Conservation (phyloP, 2,888 invertebrate genomes). For the Protophormia terraenovae region DNA sequence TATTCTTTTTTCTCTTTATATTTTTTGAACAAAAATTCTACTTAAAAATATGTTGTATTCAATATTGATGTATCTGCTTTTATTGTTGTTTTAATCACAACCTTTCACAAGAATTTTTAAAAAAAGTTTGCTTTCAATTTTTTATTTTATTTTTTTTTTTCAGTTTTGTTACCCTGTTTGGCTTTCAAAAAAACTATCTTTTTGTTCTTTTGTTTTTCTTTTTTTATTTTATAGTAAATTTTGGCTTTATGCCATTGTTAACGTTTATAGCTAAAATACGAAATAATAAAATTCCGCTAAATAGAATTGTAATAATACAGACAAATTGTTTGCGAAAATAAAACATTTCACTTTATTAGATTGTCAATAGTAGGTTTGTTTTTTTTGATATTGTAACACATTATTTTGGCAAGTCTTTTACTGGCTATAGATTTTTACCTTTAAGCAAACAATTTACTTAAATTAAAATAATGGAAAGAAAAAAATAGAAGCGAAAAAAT, state of each 20-base stretch:
- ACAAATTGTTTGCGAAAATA: no score
- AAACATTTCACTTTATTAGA: constrained; percentile 64
- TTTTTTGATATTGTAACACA: constrained; percentile 72
- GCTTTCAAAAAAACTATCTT: constrained; percentile 26
- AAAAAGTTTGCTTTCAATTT: not conserved
- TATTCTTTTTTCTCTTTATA: not conserved
- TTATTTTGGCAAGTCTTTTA: constrained; percentile 77
- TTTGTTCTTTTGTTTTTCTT: not conserved
- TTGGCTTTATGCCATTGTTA: constrained; percentile 41
- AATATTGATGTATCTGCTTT: constrained; percentile 4
- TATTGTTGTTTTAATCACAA: not conserved
- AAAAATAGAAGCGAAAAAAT: no score
- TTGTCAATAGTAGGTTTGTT: constrained; percentile 68
- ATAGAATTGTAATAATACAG: constrained; percentile 28
- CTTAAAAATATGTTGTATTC: not conserved
- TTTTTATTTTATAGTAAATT: constrained; percentile 8
- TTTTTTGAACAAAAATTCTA: constrained; percentile 30
- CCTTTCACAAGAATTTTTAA: not conserved
- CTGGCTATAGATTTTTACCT: no score
- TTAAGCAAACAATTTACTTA: no score
- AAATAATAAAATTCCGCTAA: constrained; percentile 15
- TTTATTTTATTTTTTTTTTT: not conserved
- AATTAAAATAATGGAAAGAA: no score
- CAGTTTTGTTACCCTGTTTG: not conserved
- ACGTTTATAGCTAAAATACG: not conserved